Evolutionary conservation across 2,888 invertebrate genomes (phyloP), one percentile per base, ranked within the genome.

Genomic region (Hipparchia sbordonii): DNA sequence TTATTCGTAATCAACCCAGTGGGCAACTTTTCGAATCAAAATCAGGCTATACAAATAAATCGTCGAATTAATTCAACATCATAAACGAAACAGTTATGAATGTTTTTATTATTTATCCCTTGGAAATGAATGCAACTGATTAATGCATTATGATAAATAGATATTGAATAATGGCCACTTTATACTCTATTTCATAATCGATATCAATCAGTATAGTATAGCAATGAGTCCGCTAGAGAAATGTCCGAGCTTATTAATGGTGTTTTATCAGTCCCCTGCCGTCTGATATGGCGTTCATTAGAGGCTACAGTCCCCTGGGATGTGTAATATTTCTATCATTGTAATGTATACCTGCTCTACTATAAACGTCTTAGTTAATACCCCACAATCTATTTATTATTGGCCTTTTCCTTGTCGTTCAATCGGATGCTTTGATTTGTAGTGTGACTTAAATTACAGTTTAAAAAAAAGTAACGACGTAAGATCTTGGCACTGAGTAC

Each of bases 261-360:
- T 71, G 74, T 13, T 65, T 72, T 77, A 77, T 77, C 77, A 77
- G 62, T 48, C 12, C 61, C n/a, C 33, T 57, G 48, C 68, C 66
- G 71, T 77, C 77, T 73, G 76, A 73, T 77, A 77, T 74, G 77
- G 77, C 67, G 73, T 76, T 77, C 77, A 74, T 77, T 77, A 76
- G 72, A 76, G 45, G 56, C 73, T 54, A 57, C 71, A 67, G 59
- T 67, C 56, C 46, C 52, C 33, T 65, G 51, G 65, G 65, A 52
- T 65, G 52, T 65, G 65, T 65, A 65, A 65, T 65, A 65, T 52
- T 65, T 52, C 65, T 65, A 65, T 52, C 65, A 12, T 12, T 65
- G 65, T 52, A 65, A 52, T 65, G 7, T 65, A 65, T 52, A 51
- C 33, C 52, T 52, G 62, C 39, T 62, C 62, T 62, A 6, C 46